phyloP scores from a whole-genome alignment of 2,888 invertebrate species.

The Morinoia aosen region DNA sequence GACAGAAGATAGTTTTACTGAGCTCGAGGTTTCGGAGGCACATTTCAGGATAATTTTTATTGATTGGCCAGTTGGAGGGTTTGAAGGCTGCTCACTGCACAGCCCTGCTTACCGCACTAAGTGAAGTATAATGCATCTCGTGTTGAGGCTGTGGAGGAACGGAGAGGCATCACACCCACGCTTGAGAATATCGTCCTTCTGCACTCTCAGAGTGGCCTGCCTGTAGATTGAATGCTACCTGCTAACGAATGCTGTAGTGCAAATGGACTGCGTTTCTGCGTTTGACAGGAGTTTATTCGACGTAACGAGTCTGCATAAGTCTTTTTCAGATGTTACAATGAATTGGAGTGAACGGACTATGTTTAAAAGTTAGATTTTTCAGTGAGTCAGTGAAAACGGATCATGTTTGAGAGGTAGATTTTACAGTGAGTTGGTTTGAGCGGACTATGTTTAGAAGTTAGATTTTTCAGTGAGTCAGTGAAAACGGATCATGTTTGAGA shows the following conservation, averaged over 20 bases:
- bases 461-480: no score
- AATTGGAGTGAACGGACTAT: no score
- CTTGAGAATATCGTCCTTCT: background rate
- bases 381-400: no score
- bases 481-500: no score
- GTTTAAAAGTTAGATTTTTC: no score
- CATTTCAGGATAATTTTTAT: background rate
- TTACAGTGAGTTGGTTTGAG: no score
- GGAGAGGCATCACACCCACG: background rate
- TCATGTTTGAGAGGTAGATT: no score
- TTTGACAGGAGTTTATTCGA: no score
- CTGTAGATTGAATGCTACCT: background rate
- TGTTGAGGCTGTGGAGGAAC: background rate
- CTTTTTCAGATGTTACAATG: no score
- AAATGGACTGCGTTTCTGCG: no score
- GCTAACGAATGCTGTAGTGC: background rate
- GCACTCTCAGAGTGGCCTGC: background rate
- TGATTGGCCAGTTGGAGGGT: background rate
- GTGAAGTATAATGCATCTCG: background rate
- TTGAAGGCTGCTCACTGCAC: background rate
- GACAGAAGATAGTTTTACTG: background rate
- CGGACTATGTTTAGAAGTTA: no score
- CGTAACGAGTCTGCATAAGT: no score
- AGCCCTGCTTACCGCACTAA: background rate
- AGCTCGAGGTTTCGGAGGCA: background rate